phyloP scores from a whole-genome alignment of 2,797 vertebrate species.

The Steatocranus sp. region DNA sequence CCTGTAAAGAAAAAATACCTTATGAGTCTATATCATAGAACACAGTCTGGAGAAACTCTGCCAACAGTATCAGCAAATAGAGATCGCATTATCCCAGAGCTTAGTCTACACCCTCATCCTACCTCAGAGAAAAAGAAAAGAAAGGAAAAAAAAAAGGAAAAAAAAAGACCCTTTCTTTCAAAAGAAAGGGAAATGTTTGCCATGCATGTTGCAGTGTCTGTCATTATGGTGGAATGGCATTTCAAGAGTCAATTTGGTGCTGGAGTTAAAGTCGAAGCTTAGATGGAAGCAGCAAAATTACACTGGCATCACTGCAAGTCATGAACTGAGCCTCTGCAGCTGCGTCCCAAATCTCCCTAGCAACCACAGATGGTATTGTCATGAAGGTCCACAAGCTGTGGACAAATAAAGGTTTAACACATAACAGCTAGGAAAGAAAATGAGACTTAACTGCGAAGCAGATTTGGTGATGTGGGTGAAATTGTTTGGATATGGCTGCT shows the following conservation, averaged over 20 bases:
- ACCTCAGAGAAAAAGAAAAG: neutral
- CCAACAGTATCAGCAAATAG: neutral
- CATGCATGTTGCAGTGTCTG: neutral
- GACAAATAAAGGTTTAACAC: constrained; percentile 34
- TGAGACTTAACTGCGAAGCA: neutral
- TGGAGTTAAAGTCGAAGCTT: constrained; percentile 17
- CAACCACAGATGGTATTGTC: constrained; percentile 43
- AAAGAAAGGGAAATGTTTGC: neutral
- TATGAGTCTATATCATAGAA: neutral
- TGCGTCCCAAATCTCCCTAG: constrained; percentile 45
- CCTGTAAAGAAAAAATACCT: neutral
- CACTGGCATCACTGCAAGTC: constrained; percentile 33
- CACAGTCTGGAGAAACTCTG: neutral
- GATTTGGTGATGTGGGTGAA: neutral
- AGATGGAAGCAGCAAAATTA: constrained; percentile 33
- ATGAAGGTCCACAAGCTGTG: constrained; percentile 21
- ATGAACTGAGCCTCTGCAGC: constrained; percentile 39
- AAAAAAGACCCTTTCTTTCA: neutral
- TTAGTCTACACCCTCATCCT: neutral
- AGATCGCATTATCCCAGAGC: neutral
- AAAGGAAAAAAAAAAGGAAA: neutral
- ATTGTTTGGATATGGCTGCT: neutral
- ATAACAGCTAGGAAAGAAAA: neutral
- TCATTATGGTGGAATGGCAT: neutral
- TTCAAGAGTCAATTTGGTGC: constrained; percentile 10